These are phyloP conservation scores for Cassiopea xamachana DNA, from an alignment of 30 jellyfish, hydroid and myxozoan species.

Conservation along the genomic window DNA sequence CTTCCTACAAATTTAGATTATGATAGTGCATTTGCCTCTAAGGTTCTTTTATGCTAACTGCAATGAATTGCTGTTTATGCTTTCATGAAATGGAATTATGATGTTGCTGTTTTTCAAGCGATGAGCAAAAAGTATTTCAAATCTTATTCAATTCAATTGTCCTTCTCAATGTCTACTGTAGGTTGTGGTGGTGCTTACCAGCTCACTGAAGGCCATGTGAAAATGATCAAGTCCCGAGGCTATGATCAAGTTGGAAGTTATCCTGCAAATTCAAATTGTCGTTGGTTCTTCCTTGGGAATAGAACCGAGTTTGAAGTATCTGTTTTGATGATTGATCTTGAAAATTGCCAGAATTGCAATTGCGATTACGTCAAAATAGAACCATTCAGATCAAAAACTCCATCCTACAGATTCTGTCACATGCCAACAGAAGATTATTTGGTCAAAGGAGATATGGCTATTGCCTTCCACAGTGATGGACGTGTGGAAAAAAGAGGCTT, in stretches of 20 bases:
- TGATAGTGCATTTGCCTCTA: too few species aligned
- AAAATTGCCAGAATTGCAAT: neutral
- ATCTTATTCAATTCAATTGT: too few species aligned
- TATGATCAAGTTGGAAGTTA: constrained; percentile 10
- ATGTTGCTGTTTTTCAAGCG: too few species aligned
- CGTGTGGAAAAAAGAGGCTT: neutral
- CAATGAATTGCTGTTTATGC: too few species aligned
- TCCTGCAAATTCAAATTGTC: constrained; percentile 29
- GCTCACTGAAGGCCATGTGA: constrained; percentile 1
- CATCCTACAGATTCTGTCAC: neutral
- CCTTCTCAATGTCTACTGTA: neutral
- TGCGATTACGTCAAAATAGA: constrained; percentile 35
- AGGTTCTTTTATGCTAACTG: too few species aligned
- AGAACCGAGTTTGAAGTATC: neutral
- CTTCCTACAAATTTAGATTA: too few species aligned
- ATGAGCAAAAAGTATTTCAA: too few species aligned
- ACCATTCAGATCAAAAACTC: neutral
- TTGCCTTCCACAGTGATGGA: constrained; percentile 11
- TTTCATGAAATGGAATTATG: too few species aligned
- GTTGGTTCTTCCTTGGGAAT: constrained; percentile 41
- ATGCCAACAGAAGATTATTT: neutral
- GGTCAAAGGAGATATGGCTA: constrained; percentile 14
- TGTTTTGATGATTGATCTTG: neutral
- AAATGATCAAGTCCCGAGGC: constrained; percentile 14
- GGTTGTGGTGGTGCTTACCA: constrained; percentile 52